Base-by-base conservation (phyloP, 2,113 vertebrate genomes). In the Silurus asotus region DNA sequence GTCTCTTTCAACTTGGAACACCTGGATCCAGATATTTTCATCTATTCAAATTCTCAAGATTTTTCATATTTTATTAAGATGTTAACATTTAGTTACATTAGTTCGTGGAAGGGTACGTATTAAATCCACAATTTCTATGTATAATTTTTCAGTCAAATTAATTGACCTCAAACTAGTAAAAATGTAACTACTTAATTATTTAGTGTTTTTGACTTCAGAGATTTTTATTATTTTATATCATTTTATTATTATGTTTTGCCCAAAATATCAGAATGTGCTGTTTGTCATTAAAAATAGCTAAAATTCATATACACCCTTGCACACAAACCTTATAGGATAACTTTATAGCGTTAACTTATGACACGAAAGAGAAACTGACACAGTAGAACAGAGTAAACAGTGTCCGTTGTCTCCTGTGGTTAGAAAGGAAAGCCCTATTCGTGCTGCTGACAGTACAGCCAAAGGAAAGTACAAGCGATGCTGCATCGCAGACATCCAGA, bases 391-490 rank as follows among this genome's bases (percentile, higher is more conserved):
- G 77, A 81, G 56, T 58, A 51, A 72, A 81, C 45, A 13, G 8
- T 56, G 25, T 56, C 55, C 51, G 77, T 81, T 80, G 15, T 72
- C 19, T 72, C 5, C 56, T 72, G 77, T 14, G 49, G 15, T 49
- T 13, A 56, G 61, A 67, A 19, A 67, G 28, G 49, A 45, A 70
- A 67, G 48, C 23, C 37, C 8, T 53, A 48, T 72, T 81, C 2
- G 17, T 80, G 37, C 51, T 61, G 55, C 65, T 81, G 64, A 86
- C 76, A 70, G 55, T 67, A 55, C 25, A 48, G 49, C 51, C n/a
- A 58, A 79, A 62, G 84, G 53, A 69, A 23, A 79, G 28, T 51
- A 80, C 13, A 85, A 65, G 23, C 6, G 23, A 78, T 53, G 7
- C 20, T 25, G 76, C 55, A 17, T 20, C 48, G n/a, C 17, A 2